phyloP scores from a whole-genome alignment of 2,113 vertebrate genomes.

The Sprattus sprattus region DNA sequence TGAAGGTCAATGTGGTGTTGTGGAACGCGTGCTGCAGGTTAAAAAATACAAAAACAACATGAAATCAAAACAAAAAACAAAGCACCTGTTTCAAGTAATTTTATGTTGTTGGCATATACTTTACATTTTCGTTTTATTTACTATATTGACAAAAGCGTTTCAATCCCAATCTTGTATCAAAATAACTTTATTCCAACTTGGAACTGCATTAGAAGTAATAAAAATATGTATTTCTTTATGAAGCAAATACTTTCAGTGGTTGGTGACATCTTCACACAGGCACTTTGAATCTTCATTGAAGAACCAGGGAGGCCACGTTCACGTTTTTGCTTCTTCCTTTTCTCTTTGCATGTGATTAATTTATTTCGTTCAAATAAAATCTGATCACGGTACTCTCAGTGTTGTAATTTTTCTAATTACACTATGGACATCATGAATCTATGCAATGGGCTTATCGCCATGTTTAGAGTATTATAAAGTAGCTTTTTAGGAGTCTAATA shows the following conservation, averaged over 20 bases:
- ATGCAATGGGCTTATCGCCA: background rate
- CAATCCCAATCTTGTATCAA: slow-evolving; percentile 52
- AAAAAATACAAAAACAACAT: slow-evolving; percentile 36
- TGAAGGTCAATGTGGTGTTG: slow-evolving; percentile 55
- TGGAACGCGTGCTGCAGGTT: slow-evolving; percentile 46
- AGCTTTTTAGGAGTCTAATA: background rate
- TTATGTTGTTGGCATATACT: slow-evolving; percentile 57
- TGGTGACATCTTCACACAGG: slow-evolving; percentile 64
- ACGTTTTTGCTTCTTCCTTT: slow-evolving; percentile 40
- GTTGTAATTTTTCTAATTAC: slow-evolving; percentile 19
- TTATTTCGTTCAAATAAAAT: slow-evolving; percentile 78
- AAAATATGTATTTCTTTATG: slow-evolving; percentile 60
- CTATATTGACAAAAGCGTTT: slow-evolving; percentile 50
- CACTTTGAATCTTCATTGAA: slow-evolving; percentile 18
- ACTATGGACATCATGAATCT: background rate
- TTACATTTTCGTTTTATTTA: slow-evolving; percentile 50
- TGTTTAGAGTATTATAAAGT: background rate
- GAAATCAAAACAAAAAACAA: slow-evolving; percentile 32
- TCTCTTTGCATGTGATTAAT: slow-evolving; percentile 79
- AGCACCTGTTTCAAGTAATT: slow-evolving; percentile 46
- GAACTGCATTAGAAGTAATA: slow-evolving; percentile 58
- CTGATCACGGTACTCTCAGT: slow-evolving; percentile 2
- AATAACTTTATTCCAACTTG: slow-evolving; percentile 53
- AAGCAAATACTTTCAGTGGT: slow-evolving; percentile 45
- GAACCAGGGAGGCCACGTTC: background rate